A percentile compares a stretch with the other conserved stretches of the same genome.
Conservation (phyloP, 2,888 invertebrate genomes). For the Hemithea aestivaria region DNA sequence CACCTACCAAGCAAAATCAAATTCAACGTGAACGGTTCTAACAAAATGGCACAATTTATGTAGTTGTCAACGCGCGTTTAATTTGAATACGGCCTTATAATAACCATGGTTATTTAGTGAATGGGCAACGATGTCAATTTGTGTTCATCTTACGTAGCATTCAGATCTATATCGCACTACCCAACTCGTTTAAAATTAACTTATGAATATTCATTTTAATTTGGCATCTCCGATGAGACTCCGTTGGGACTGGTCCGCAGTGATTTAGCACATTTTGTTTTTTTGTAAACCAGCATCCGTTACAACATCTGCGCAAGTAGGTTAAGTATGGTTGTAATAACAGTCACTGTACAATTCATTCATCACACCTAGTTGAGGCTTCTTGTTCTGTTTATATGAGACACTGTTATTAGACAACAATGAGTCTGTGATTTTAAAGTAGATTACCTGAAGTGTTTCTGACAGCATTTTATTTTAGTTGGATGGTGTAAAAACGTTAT, state of each 20-base stretch:
- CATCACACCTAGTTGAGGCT: constrained; percentile 5
- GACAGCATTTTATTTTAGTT: too few species aligned
- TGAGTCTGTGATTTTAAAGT: too few species aligned
- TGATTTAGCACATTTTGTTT: constrained; percentile 14
- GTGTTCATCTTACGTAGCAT: too few species aligned
- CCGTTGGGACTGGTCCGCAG: not conserved
- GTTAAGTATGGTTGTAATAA: constrained; percentile 26
- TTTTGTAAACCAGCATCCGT: constrained; percentile 15
- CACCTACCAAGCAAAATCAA: too few species aligned
- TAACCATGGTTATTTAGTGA: too few species aligned
- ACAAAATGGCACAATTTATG: too few species aligned
- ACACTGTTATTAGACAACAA: not conserved
- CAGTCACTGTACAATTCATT: constrained; percentile 1
- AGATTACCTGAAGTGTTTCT: too few species aligned
- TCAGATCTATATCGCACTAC: constrained; percentile 22
- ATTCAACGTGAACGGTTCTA: too few species aligned
- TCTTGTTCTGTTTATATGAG: constrained; percentile 2
- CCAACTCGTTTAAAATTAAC: constrained; percentile 42
- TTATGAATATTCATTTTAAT: constrained; percentile 48
- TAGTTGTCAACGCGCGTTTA: too few species aligned
- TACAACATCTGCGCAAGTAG: constrained; percentile 48
- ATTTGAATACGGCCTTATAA: too few species aligned
- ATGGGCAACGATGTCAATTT: too few species aligned
- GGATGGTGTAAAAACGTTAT: too few species aligned
- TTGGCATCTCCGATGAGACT: constrained; percentile 5